A percentile compares a stretch with the other conserved stretches of the same genome.
These are phyloP conservation scores for Platycnemis pennipes DNA, from an alignment of 2,888 invertebrate genomes.

Conservation along the genomic window DNA sequence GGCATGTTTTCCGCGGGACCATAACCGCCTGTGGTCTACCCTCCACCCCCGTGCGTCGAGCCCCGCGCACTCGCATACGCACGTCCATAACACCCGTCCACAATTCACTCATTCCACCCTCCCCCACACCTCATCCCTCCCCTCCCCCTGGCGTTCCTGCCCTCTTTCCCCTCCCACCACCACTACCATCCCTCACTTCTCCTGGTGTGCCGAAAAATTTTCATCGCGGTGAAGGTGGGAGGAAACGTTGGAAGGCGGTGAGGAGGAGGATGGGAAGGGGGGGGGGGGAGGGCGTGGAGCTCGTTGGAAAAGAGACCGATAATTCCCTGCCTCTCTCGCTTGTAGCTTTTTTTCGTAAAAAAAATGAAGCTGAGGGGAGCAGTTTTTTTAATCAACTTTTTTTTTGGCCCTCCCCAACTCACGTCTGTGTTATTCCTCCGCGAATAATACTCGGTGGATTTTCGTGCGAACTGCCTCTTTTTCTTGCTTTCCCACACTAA, in stretches of 20 bases:
- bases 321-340: background rate
- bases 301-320: background rate
- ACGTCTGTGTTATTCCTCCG: background rate
- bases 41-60: background rate
- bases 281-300: too few relatives aligned
- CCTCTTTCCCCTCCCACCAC: background rate
- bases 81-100: background rate
- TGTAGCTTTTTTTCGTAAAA: background rate
- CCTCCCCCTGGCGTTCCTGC: background rate
- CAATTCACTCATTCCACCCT: background rate
- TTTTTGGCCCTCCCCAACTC: background rate
- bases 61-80: background rate
- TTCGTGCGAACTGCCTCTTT: background rate
- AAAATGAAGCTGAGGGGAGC: background rate
- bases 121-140: background rate
- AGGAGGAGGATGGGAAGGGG: background rate
- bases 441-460: background rate
- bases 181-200: too few relatives aligned
- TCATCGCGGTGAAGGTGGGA: too few relatives aligned
- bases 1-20: slow-evolving; percentile 16
- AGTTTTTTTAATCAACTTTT: background rate
- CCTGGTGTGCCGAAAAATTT: too few relatives aligned
- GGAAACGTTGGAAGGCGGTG: too few relatives aligned
- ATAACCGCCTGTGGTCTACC: background rate
- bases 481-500: background rate